A percentile compares a stretch with the other conserved stretches of the same genome.
Conservation (phyloP, 92 coral and sea anemone species). For the Epizoanthus scotinus region DNA sequence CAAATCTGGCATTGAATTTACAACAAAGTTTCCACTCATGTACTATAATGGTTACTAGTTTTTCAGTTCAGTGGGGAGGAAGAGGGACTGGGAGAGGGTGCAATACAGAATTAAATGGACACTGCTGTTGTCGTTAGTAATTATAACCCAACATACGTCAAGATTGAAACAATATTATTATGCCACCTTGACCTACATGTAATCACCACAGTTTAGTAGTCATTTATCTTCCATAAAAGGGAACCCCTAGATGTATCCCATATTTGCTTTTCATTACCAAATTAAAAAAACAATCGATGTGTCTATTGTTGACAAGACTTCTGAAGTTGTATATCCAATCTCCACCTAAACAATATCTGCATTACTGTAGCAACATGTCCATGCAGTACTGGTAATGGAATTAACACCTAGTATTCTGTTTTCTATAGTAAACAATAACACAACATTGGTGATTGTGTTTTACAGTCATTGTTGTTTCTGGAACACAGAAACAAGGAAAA, state of each 20-base stretch:
- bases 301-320: constrained; percentile 5
- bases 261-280: neutral
- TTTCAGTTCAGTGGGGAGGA: neutral
- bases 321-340: neutral
- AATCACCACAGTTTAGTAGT: neutral
- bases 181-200: too few relatives aligned
- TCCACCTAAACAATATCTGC: constrained; percentile 3
- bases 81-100: neutral
- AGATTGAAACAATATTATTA: neutral
- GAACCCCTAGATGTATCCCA: neutral
- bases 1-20: too few relatives aligned
- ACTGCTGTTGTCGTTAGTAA: neutral
- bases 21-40: too few relatives aligned
- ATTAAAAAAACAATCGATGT: neutral
- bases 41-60: too few relatives aligned
- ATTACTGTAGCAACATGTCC: neutral
- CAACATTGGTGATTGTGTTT: neutral
- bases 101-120: neutral
- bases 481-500: neutral
- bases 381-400: too few relatives aligned
- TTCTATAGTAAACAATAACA: too few relatives aligned
- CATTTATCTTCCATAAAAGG: neutral
- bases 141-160: neutral
- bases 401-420: too few relatives aligned
- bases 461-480: neutral